A percentile compares a stretch with the other conserved stretches of the same genome.
Evolutionary conservation across 2,113 vertebrate species (phyloP).

Genomic region (Turnix velox): DNA sequence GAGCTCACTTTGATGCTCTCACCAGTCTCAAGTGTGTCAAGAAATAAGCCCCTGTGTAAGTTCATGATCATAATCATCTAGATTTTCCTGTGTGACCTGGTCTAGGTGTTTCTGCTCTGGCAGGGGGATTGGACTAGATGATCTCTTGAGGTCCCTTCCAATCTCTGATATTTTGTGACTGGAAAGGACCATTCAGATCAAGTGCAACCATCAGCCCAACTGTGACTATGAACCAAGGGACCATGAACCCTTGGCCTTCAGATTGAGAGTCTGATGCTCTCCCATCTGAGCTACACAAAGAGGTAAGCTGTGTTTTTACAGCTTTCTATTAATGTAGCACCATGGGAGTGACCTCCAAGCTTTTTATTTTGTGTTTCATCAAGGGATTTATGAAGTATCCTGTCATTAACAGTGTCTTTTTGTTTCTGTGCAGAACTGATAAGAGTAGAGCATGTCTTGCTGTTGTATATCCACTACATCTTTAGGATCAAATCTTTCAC

Average conservation of each 20-base stretch:
- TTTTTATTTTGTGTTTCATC: neutral
- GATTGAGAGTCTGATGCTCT: too few species aligned
- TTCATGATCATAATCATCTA: too few species aligned
- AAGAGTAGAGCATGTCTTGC: accelerated
- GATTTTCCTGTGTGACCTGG: too few species aligned
- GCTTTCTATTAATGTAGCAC: neutral
- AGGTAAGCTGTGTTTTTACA: neutral
- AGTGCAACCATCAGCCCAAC: too few species aligned
- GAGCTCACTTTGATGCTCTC: neutral
- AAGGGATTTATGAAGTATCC: neutral
- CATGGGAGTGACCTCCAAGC: neutral
- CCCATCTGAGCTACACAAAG: too few species aligned
- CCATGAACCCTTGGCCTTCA: too few species aligned
- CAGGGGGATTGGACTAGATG: too few species aligned
- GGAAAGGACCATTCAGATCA: too few species aligned
- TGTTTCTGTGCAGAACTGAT: neutral
- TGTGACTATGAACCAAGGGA: too few species aligned
- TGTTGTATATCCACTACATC: neutral
- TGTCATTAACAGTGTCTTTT: neutral
- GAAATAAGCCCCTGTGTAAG: neutral
- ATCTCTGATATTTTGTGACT: too few species aligned
- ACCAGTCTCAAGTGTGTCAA: neutral
- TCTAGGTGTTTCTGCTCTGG: too few species aligned
- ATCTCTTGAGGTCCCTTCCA: too few species aligned
- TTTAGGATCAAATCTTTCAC: neutral